Conservation (phyloP, 2,113 vertebrate genomes). For the Charina bottae region DNA sequence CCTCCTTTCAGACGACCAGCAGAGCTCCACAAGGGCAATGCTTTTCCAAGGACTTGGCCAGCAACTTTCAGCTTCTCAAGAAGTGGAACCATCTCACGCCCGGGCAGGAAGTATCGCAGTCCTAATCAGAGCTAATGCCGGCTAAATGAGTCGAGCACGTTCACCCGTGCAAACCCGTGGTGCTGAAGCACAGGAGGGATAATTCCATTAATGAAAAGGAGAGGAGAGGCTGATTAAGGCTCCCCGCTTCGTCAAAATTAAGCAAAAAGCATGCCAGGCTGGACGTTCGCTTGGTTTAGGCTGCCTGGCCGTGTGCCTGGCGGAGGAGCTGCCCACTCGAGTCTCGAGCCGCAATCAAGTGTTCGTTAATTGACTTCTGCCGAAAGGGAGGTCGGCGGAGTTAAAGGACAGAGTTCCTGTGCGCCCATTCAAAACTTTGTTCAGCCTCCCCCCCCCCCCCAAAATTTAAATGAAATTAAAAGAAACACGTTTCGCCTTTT, state of each 20-base stretch:
- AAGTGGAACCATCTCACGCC: neutral
- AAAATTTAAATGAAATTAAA: too few relatives aligned
- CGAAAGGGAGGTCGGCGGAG: neutral
- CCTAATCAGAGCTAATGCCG: neutral
- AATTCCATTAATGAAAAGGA: slow-evolving; percentile 7
- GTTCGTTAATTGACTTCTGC: neutral
- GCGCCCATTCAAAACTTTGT: neutral
- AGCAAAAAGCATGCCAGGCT: neutral
- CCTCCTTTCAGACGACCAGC: too few relatives aligned
- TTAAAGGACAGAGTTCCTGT: neutral
- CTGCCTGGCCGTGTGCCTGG: neutral
- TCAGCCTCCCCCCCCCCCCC: too few relatives aligned
- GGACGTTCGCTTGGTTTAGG: neutral
- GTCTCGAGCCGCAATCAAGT: neutral
- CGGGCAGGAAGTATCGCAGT: neutral
- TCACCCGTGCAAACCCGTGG: neutral
- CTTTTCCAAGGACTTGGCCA: neutral
- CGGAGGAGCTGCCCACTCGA: neutral
- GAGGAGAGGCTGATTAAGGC: neutral
- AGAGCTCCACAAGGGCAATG: too few relatives aligned
- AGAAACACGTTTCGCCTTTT: too few relatives aligned
- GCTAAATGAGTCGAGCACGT: slow-evolving; percentile 13
- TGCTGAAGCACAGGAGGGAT: neutral
- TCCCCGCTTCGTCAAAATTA: neutral
- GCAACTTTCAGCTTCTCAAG: neutral